Evolutionary conservation across 2,888 invertebrate genomes (phyloP).

Genomic region (Hypena proboscidalis): DNA sequence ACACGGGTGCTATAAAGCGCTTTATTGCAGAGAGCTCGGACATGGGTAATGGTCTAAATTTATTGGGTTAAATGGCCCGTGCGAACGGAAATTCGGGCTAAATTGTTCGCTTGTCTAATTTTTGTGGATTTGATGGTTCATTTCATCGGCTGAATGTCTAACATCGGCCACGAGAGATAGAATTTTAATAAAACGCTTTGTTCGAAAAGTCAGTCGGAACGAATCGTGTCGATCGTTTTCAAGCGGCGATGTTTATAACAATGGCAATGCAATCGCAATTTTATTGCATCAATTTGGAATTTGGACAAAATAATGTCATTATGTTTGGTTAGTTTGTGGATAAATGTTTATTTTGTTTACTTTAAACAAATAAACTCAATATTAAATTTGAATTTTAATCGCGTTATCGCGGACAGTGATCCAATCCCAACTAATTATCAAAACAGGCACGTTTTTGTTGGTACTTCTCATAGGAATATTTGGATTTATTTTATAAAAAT

Average conservation of each 20-base stretch:
- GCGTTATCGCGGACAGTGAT: too few species aligned
- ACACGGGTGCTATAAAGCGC: slow-evolving; percentile 67
- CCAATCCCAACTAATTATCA: too few species aligned
- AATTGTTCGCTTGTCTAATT: slow-evolving; percentile 79
- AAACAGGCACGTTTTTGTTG: too few species aligned
- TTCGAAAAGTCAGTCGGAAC: slow-evolving; percentile 36
- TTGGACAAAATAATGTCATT: too few species aligned
- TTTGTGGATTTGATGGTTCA: slow-evolving; percentile 75
- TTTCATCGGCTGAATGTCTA: slow-evolving; percentile 61
- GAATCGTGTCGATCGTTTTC: slow-evolving; percentile 13
- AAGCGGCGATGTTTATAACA: not conserved
- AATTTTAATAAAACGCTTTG: slow-evolving; percentile 49
- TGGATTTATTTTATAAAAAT: too few species aligned
- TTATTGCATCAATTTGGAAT: not conserved
- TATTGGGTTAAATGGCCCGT: slow-evolving; percentile 80
- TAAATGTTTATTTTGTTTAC: too few species aligned
- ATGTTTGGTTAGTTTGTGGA: too few species aligned
- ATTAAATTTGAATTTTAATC: too few species aligned
- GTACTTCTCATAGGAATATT: too few species aligned
- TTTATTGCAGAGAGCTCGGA: slow-evolving; percentile 73
- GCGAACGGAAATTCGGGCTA: slow-evolving; percentile 70
- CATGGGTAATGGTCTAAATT: slow-evolving; percentile 81
- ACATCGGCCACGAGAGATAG: slow-evolving; percentile 40
- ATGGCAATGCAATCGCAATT: not conserved
- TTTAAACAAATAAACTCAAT: too few species aligned